These are phyloP conservation scores for Nesidiocoris tenuis DNA, from an alignment of 2,888 invertebrate genomes.

Conservation along the genomic window DNA sequence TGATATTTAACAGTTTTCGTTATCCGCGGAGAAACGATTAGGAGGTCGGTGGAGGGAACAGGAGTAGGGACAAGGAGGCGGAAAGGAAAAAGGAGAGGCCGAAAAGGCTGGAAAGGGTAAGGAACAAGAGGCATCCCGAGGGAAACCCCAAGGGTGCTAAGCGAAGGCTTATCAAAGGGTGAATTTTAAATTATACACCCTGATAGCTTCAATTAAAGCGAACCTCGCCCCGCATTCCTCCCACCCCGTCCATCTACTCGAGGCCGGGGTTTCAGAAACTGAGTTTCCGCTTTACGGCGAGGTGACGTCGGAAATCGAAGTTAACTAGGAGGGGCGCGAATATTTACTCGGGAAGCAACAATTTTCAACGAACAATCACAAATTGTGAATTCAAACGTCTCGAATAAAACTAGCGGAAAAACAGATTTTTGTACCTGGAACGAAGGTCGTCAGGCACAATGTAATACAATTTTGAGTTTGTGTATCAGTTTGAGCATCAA, in stretches of 20 bases:
- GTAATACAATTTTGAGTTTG: no score
- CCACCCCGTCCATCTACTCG: not conserved
- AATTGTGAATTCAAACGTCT: no score
- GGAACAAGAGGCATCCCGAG: constrained; percentile 20
- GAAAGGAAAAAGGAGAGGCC: not conserved
- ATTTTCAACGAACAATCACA: no score
- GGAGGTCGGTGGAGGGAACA: not conserved
- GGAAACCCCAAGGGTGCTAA: constrained; percentile 41
- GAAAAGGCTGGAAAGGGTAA: not conserved
- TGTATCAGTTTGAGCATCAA: no score
- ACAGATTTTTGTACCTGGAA: no score
- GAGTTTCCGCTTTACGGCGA: not conserved
- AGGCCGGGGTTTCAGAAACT: not conserved
- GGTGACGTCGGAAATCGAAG: not conserved
- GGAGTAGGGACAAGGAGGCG: not conserved
- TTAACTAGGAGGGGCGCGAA: no score
- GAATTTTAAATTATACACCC: constrained; percentile 43
- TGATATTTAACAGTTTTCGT: constrained; percentile 40
- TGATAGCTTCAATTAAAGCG: constrained; percentile 41
- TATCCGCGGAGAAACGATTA: constrained; percentile 17
- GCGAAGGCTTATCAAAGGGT: constrained; percentile 42
- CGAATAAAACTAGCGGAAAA: no score
- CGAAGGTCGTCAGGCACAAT: no score
- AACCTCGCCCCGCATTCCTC: not conserved
- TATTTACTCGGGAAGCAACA: no score